Evolutionary conservation across 2,113 vertebrate genomes (phyloP), one percentile per base, ranked within the genome.

Genomic region (Charadrius vociferus): DNA sequence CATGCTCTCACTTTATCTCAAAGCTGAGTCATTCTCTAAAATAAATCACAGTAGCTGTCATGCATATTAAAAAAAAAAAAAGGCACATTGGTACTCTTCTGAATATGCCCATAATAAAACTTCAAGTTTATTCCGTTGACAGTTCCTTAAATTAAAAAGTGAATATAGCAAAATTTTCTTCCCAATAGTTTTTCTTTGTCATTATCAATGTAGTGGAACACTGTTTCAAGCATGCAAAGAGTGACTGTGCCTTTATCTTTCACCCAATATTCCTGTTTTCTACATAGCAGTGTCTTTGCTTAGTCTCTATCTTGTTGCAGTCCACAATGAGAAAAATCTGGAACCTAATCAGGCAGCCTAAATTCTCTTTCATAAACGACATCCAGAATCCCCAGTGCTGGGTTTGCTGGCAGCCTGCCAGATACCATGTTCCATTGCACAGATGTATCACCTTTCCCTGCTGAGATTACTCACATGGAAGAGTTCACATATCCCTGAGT

Each of bases 291-390:
- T 45, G 50, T n/a, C 58, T 89, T 61, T 67, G n/a, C 47, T 86
- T 62, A 19, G 37, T 86, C 9, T 59, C 68, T 68, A 1, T 59
- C 24, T 63, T 37, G 3, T 49, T 78, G 39, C 49, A 36, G 26
- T 72, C 27, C 41, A 58, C 41, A 66, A 6, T 27, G 32, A 91
- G 53, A 79, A 94, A 91, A 89, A 73, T 50, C 81, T 94, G 83
- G 50, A 85, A 87, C 24, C 9, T 34, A 65, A 61, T 61, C 61
- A 80, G 24, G 34, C 36, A 59, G 43, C 41, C 53, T 75, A 53
- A 91, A 79, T 89, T 87, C 21, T 36, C 10, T 72, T 61, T 87
- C 53, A 58, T 56, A 85, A 87, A 85, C 27, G 27, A 14, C 66
- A 72, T 50, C 15, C 73, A 85, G 70, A 70, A 82, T 75, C 30